Base-by-base conservation (phyloP, 2,888 invertebrate genomes). In the Drosophila neonasuta region DNA sequence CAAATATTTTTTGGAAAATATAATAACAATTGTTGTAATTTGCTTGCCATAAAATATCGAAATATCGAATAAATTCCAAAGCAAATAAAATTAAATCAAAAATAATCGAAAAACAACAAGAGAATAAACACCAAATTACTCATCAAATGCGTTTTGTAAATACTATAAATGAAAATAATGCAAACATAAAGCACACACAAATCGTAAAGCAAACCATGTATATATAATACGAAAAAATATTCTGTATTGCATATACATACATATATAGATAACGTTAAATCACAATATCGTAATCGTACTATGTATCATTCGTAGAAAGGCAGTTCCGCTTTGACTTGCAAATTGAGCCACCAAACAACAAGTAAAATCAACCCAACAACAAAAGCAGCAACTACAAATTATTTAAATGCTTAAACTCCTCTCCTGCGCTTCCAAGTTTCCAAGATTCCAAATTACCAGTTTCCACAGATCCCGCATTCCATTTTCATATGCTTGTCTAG, bases 31-130 rank as follows among this genome's bases (percentile, higher is more conserved):
- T 57, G 46, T 54, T 44, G 57, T 46, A 46, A 32, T 30, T 74
- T 78, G 75, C 58, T 65, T 67, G 61, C 45, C 56, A 52, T 72
- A 62, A 60, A 62, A 60, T 15, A 60, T 62, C 41, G 64, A 62
- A 77, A 24, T 24, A 24, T 24, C 24, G 24, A 24, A 24, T 24
- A 24, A 24, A 24, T 24, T 24, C 24, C 24, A 24, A 24, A 24
- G 4, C 1, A 24, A 24, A 41, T 24, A 11, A 50, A 15, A 15
- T 30, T 7, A 13, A 13, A 13, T 15, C 24, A 3, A 55, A 49
- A 57, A 30, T 20, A 7, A 45, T 24, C 45, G 36, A 34, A 9
- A 32, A 32, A 32, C 9, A 10, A 32, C 9, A 32, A 32, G 4
- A 5, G 34, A 20, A 9, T n/a, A 10, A 58, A 11, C 15, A 45